Base-by-base conservation (phyloP, 2,113 vertebrate genomes). In the Bos javanicus region DNA sequence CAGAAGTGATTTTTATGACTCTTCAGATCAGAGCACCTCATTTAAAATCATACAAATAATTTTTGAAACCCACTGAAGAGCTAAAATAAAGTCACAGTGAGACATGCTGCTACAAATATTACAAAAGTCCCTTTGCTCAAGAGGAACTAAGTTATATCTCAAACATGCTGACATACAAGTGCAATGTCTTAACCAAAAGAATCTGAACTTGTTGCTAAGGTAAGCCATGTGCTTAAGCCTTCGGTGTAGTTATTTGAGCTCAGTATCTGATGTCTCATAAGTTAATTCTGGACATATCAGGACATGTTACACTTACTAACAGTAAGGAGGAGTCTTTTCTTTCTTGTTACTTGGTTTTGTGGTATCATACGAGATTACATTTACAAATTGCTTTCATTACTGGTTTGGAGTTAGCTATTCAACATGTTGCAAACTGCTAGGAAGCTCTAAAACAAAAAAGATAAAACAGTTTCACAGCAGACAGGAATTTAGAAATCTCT, bases 201-300 rank as follows among this genome's bases (percentile, higher is more conserved):
- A 95, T 64, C 36, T 64, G 50, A 95, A 74, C 36, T 87, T 93
- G 14, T 64, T 94, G 59, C 83, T 91, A 81, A 91, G 50, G 36
- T 28, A 92, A 92, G 57, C 28, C 62, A 46, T 33, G 5, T 3
- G 9, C 33, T 86, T 93, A 89, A 91, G 76, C 28, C 43, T 80
- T 83, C 50, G 46, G 13, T 89, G 8, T 15, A 60, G 48, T 30
- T 93, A 96, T 60, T 71, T 91, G 83, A 97, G 33, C 6, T 93
- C 33, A 52, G 50, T 87, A 89, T 90, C 59, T 43, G 81, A 46
- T 94, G 86, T 86, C 39, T 96, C 56, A 90, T 87, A 48, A 80
- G 67, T 93, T 87, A 86, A 85, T 96, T 97, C 80, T 94, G 83
- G 74, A 97, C 56, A 36, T 81, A 89, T 64, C 43, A 39, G 67